Evolutionary conservation across 1,140 invertebrate genomes (phyloP).

Genomic region (Arctopsyche grandis): DNA sequence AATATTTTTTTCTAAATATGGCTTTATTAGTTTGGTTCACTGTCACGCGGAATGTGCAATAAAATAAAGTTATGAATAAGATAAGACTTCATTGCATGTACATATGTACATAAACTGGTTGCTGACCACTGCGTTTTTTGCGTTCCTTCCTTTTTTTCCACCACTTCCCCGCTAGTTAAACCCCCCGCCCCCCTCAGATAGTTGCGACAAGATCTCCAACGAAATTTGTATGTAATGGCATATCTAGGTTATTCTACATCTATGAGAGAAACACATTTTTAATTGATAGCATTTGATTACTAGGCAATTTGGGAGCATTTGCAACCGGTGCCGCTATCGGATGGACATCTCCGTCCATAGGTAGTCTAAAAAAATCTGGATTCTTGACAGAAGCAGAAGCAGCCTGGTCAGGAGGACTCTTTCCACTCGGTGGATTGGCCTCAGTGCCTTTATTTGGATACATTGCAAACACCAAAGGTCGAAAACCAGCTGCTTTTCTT

Average conservation of each 20-base stretch:
- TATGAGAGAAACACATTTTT: not conserved
- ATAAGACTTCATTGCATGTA: too few species aligned
- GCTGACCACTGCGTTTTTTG: too few species aligned
- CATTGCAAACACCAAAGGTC: constrained; percentile 37
- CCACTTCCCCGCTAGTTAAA: too few species aligned
- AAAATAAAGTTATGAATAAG: too few species aligned
- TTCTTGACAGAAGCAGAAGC: constrained; percentile 37
- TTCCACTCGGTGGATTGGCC: constrained; percentile 38
- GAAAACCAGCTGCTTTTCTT: constrained; percentile 47
- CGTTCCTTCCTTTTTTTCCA: too few species aligned
- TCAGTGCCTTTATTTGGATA: constrained; percentile 46
- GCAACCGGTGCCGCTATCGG: constrained; percentile 28
- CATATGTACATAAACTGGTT: too few species aligned
- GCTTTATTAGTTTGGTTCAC: too few species aligned
- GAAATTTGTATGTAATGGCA: too few species aligned
- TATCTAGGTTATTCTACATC: too few species aligned
- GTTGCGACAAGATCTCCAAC: not conserved
- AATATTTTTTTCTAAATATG: too few species aligned
- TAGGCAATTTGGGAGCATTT: constrained; percentile 35
- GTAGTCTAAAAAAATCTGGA: not conserved
- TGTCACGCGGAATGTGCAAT: too few species aligned
- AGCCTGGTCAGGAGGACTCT: constrained; percentile 45
- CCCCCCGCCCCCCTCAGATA: too few species aligned
- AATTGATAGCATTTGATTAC: not conserved
- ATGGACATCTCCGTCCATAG: constrained; percentile 30